Evolutionary conservation across 2,888 invertebrate genomes (phyloP).

Genomic region (Achlya flavicornis): DNA sequence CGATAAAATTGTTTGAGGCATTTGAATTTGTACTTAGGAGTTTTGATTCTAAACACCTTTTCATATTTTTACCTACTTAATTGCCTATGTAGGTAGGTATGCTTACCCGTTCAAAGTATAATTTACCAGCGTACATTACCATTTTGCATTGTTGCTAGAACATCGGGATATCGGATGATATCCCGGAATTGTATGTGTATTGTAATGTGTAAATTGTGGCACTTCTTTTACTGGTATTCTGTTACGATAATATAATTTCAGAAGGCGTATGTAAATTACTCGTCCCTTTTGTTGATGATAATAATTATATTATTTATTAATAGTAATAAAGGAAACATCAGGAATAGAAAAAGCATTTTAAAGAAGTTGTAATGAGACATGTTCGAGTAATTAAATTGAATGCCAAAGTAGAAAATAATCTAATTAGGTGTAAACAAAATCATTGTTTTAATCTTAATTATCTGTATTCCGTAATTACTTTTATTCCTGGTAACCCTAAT

Average conservation of each 20-base stretch:
- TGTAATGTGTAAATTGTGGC: background rate
- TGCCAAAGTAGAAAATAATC: too few relatives aligned
- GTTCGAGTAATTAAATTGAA: too few relatives aligned
- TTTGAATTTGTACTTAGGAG: too few relatives aligned
- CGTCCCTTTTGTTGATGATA: too few relatives aligned
- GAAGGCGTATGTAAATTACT: background rate
- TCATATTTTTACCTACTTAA: too few relatives aligned
- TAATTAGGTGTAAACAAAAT: too few relatives aligned
- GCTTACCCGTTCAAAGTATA: background rate
- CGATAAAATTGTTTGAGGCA: too few relatives aligned
- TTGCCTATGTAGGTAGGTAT: background rate
- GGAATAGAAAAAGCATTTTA: too few relatives aligned
- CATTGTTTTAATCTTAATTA: background rate
- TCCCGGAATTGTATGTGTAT: background rate
- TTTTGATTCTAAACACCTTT: too few relatives aligned
- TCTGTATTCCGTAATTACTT: background rate
- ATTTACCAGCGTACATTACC: background rate
- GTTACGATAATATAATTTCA: background rate
- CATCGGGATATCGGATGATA: background rate
- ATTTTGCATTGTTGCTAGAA: background rate
- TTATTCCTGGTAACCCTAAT: conserved; percentile 2
- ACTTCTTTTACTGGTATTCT: background rate
- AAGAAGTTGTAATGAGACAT: too few relatives aligned
- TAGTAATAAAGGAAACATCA: too few relatives aligned
- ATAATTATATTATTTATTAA: too few relatives aligned